These are phyloP conservation scores for Campylomormyrus numenius DNA, from an alignment of 2,113 vertebrate species.

Conservation along the genomic window DNA sequence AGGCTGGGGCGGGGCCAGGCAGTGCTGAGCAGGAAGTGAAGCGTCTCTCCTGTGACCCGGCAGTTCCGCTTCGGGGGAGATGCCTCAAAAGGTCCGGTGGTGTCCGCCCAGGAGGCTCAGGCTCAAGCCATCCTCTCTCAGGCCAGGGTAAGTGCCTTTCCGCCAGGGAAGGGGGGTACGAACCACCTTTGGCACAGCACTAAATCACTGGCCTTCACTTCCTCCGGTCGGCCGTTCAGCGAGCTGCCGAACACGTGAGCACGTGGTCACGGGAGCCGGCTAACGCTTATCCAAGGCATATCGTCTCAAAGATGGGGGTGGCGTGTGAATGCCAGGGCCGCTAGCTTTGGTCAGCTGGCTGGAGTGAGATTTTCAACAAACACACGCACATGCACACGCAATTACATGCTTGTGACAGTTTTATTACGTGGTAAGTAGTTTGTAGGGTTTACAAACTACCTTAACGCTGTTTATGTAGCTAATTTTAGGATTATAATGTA, in stretches of 20 bases:
- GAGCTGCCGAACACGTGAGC: neutral
- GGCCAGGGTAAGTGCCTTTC: conserved; percentile 71
- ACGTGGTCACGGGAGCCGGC: neutral
- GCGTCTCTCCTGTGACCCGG: conserved; percentile 22
- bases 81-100: conserved; percentile 80
- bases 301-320: neutral
- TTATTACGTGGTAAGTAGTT: no score
- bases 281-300: neutral
- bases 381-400: no score
- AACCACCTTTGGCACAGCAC: neutral
- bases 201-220: neutral
- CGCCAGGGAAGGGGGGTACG: neutral
- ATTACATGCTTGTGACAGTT: no score
- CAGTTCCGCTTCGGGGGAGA: conserved; percentile 93
- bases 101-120: conserved; percentile 91
- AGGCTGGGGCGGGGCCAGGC: neutral
- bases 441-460: no score
- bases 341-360: neutral
- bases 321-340: neutral
- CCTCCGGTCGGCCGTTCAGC: neutral
- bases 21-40: conserved; percentile 15
- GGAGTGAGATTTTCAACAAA: no score
- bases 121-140: conserved; percentile 95
- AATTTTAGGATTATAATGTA: no score
- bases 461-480: no score